Evolutionary conservation across 2,888 invertebrate species (phyloP).

Genomic region (Antitype chi): DNA sequence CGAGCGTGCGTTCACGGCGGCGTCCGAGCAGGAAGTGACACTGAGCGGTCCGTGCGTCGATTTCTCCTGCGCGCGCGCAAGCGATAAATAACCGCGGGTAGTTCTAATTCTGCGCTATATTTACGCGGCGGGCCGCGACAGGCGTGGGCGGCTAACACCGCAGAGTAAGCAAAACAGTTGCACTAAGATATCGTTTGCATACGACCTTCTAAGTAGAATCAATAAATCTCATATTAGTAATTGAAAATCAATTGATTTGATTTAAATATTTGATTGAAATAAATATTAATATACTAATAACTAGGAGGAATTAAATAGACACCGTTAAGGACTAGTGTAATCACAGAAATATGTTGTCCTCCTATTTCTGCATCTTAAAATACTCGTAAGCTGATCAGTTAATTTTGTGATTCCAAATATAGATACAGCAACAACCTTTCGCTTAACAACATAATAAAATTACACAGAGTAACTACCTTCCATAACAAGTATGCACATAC

Average conservation of each 20-base stretch:
- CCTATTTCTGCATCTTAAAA: not conserved
- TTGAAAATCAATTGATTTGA: constrained; percentile 47
- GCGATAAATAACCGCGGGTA: constrained; percentile 87
- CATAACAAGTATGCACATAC: not conserved
- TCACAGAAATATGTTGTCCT: not conserved
- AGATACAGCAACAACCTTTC: constrained; percentile 16
- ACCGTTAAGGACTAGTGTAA: not conserved
- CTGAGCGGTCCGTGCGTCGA: constrained; percentile 70
- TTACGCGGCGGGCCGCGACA: constrained; percentile 80
- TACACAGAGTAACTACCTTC: constrained; percentile 25
- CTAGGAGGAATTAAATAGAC: constrained; percentile 3
- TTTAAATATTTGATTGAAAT: constrained; percentile 57
- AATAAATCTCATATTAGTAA: constrained; percentile 54
- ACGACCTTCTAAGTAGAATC: constrained; percentile 57
- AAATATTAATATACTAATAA: constrained; percentile 31
- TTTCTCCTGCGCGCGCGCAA: constrained; percentile 72
- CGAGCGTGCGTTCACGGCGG: constrained; percentile 75
- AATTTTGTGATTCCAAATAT: not conserved
- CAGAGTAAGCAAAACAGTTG: constrained; percentile 79
- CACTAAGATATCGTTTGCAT: constrained; percentile 73
- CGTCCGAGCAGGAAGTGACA: constrained; percentile 84
- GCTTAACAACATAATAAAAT: constrained; percentile 29
- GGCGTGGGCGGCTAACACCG: constrained; percentile 79
- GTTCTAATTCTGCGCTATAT: constrained; percentile 88
- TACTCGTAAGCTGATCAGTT: not conserved